phyloP scores from a whole-genome alignment of 2,797 vertebrate genomes.

The Tangara arthus region DNA sequence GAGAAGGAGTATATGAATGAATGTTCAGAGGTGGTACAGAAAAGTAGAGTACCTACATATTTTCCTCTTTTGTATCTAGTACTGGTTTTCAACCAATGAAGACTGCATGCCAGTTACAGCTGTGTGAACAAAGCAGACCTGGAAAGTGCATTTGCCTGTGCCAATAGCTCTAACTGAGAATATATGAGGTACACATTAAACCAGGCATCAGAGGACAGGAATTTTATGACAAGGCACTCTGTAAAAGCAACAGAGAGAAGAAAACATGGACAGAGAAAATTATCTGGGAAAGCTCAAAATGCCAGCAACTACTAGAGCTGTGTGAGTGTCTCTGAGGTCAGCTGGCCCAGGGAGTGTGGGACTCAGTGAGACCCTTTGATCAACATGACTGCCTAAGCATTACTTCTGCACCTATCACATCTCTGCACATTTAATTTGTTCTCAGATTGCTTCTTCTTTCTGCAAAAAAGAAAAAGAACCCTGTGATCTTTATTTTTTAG shows the following conservation, averaged over 20 bases:
- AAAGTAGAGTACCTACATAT: neutral
- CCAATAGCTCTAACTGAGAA: neutral
- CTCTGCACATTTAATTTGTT: neutral
- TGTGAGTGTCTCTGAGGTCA: neutral
- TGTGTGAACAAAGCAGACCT: neutral
- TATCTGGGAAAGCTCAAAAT: neutral
- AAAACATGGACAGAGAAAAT: neutral
- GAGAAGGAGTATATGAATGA: neutral
- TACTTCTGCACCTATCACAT: neutral
- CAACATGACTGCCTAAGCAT: neutral
- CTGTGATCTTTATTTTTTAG: neutral
- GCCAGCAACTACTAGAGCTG: neutral
- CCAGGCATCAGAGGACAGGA: neutral
- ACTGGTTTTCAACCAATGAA: neutral
- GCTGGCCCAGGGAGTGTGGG: neutral
- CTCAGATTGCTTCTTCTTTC: neutral
- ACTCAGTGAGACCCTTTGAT: neutral
- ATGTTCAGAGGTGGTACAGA: neutral
- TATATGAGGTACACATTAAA: neutral
- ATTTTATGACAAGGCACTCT: neutral
- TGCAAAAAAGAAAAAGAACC: neutral
- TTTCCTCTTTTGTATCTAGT: neutral
- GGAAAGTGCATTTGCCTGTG: neutral
- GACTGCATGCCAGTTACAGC: neutral
- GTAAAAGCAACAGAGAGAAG: neutral